These are phyloP conservation scores for Goniozus legneri DNA, from an alignment of 1,140 invertebrate species.

Conservation along the genomic window DNA sequence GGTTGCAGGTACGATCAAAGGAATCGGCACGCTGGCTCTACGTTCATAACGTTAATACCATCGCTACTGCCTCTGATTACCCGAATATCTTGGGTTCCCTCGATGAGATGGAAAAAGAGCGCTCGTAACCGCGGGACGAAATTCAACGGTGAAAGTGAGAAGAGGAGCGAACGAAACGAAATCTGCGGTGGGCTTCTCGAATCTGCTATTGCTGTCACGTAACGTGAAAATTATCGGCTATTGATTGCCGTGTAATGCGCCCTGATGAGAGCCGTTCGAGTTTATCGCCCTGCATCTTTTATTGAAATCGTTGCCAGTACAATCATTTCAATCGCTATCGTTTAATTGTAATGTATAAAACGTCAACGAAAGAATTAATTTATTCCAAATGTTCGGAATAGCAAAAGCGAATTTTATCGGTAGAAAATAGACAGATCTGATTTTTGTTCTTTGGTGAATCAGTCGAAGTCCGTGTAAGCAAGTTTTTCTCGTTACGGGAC, in stretches of 20 bases:
- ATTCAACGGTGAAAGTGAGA: constrained; percentile 1
- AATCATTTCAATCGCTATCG: no score
- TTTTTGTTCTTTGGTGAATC: no score
- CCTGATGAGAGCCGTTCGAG: constrained; percentile 19
- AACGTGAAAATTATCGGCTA: constrained; percentile 32
- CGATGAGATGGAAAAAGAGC: neutral
- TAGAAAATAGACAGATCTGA: no score
- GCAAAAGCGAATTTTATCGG: no score
- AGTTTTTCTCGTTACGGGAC: no score
- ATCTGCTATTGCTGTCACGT: constrained; percentile 26
- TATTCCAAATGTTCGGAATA: no score
- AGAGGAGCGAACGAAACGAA: constrained; percentile 2
- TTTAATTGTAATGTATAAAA: no score
- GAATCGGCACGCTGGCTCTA: constrained; percentile 14
- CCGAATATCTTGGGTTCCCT: constrained; percentile 5
- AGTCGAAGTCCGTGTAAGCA: no score
- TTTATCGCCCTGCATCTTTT: constrained; percentile 29
- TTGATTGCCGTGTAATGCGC: constrained; percentile 31
- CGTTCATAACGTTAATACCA: constrained; percentile 30
- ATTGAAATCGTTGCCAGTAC: no score
- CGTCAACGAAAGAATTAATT: no score
- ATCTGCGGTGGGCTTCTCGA: neutral
- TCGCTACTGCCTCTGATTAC: constrained; percentile 23
- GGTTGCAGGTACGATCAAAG: constrained; percentile 14
- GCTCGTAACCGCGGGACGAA: no score